Conservation (phyloP, 2,797 vertebrate species). For the Mycteria americana region DNA sequence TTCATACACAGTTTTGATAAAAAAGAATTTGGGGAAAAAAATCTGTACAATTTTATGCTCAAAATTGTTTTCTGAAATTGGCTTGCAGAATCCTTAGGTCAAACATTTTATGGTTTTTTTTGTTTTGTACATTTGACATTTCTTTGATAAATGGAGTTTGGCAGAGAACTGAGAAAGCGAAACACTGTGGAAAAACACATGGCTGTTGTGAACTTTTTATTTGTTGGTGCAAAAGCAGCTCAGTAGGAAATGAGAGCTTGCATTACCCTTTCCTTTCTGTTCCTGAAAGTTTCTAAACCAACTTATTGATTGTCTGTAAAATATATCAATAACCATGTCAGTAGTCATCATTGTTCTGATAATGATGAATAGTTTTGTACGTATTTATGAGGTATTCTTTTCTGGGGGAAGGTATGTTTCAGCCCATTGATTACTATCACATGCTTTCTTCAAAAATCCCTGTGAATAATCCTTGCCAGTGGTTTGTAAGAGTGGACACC, state of each 20-base stretch:
- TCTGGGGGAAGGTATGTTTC: not conserved
- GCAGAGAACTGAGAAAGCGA: not conserved
- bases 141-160: not conserved
- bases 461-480: not conserved
- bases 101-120: not conserved
- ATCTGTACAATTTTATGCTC: not conserved
- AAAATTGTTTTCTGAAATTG: not conserved
- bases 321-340: not conserved
- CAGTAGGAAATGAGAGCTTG: not conserved
- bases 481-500: not conserved
- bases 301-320: not conserved
- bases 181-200: not conserved
- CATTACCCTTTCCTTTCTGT: not conserved
- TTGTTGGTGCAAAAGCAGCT: not conserved
- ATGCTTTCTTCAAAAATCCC: not conserved
- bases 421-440: not conserved
- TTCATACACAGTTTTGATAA: not conserved
- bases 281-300: not conserved
- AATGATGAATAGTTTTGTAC: not conserved
- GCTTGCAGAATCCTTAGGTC: not conserved
- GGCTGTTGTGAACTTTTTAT: not conserved
- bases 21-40: not conserved
- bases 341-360: not conserved
- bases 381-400: not conserved
- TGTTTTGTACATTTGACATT: not conserved